phyloP scores from a whole-genome alignment of 2,888 invertebrate species.

The Pachydiplax longipennis region DNA sequence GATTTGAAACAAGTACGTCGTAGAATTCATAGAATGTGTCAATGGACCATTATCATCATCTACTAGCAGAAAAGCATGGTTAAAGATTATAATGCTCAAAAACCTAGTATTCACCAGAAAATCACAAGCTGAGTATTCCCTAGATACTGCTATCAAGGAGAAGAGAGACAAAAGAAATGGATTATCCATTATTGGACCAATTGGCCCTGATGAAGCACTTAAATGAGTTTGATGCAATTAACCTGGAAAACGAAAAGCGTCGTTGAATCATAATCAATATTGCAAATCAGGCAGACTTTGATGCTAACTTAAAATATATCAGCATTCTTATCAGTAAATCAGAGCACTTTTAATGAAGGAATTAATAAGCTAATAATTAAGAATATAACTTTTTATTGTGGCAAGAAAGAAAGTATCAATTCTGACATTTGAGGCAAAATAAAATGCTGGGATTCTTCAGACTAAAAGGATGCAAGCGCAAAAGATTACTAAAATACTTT shows the following conservation, averaged over 20 bases:
- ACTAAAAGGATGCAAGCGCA: too few species aligned
- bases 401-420: too few species aligned
- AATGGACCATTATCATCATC: conserved; percentile 20
- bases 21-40: not conserved
- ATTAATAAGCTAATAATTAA: too few species aligned
- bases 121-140: conserved; percentile 3
- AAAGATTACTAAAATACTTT: too few species aligned
- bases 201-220: not conserved
- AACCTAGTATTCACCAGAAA: not conserved
- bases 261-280: too few species aligned
- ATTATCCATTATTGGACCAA: not conserved
- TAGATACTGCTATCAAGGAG: not conserved
- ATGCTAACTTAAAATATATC: too few species aligned
- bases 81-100: not conserved
- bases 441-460: too few species aligned
- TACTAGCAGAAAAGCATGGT: not conserved
- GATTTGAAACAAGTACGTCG: conserved; percentile 28
- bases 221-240: not conserved
- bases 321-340: too few species aligned
- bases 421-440: too few species aligned
- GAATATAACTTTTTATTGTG: too few species aligned
- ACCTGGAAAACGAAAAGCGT: not conserved
- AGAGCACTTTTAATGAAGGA: too few species aligned
- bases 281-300: too few species aligned
- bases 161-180: not conserved